Evolutionary conservation across 2,113 vertebrate genomes (phyloP), one percentile per base, ranked within the genome.

Genomic region (Pampusana beccarii): DNA sequence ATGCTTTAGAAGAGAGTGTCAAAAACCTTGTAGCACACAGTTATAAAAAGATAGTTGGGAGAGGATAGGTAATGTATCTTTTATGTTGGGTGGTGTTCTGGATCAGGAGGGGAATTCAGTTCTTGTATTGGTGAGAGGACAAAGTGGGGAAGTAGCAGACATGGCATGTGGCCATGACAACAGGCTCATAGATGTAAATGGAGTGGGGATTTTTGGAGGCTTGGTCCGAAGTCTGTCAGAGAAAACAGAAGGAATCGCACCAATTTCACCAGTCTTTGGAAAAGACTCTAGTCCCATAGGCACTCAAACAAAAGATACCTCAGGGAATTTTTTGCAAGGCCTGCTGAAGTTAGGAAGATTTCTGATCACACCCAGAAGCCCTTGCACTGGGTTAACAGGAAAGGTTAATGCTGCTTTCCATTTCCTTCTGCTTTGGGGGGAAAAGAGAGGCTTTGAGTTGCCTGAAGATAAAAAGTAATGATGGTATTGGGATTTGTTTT

Each of bases 401-500:
- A 51, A 86, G 77, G 53, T 88, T 92, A 91, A 90, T 50, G 34
- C 81, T 48, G 56, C 80, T 85, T 96, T 92, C 84, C 29, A 34
- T 93, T 93, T 80, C 54, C 67, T 92, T 64, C 80, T 87, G 0
- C 61, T 89, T 51, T 51, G 61, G n/a, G 26, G 28, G 13, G 12
- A 4, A 61, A 72, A 53, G 44, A 82, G 66, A 58, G 36, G 16
- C 54, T 84, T 60, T 70, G 56, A 66, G 44, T 82, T 77, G 44
- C 77, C 62, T 56, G 57, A 67, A 95, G 73, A 91, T 82, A 77
- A 82, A 93, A 94, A 33, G 77, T 73, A 93, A 74, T 73, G 74
- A 60, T 95, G 72, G 82, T 66, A 50, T 6, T 81, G 81, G 74
- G 88, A 95, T 95, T 95, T 90, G 73, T 82, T 96, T 97, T 81